These are phyloP conservation scores for Promerops cafer DNA, from an alignment of 2,113 vertebrate genomes.

Conservation along the genomic window DNA sequence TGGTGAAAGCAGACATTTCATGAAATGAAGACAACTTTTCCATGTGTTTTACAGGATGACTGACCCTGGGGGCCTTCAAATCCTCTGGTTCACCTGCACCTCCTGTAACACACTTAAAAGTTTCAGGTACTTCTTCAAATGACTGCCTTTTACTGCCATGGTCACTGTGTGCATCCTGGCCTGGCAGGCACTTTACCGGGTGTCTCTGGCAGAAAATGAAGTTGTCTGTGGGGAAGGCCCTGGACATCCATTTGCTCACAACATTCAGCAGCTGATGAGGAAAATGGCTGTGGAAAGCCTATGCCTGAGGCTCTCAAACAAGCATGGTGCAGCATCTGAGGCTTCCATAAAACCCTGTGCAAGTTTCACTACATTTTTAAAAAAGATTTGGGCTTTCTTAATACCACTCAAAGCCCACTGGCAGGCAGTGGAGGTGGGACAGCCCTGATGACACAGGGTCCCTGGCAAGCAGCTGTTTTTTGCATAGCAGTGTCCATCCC, in stretches of 20 bases:
- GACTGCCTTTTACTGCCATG: neutral
- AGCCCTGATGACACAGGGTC: neutral
- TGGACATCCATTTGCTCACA: neutral
- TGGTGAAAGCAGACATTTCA: neutral
- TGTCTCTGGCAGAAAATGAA: neutral
- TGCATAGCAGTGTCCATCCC: accelerated
- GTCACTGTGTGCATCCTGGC: neutral
- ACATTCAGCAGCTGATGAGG: neutral
- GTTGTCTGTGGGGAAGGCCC: neutral
- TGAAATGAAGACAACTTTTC: neutral
- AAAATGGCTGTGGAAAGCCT: neutral
- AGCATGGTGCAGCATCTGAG: neutral
- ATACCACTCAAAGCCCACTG: neutral
- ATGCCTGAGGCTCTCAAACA: neutral
- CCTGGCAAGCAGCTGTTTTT: neutral
- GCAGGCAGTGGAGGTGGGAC: neutral
- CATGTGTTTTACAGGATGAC: neutral
- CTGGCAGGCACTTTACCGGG: neutral
- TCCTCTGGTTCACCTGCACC: neutral
- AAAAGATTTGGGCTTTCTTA: neutral
- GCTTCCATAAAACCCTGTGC: neutral
- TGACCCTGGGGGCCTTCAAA: neutral
- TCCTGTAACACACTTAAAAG: neutral
- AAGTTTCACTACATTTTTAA: neutral
- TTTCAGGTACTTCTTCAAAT: neutral